These are phyloP conservation scores for Equus przewalskii DNA, from an alignment of 2,113 vertebrate species.

Conservation along the genomic window DNA sequence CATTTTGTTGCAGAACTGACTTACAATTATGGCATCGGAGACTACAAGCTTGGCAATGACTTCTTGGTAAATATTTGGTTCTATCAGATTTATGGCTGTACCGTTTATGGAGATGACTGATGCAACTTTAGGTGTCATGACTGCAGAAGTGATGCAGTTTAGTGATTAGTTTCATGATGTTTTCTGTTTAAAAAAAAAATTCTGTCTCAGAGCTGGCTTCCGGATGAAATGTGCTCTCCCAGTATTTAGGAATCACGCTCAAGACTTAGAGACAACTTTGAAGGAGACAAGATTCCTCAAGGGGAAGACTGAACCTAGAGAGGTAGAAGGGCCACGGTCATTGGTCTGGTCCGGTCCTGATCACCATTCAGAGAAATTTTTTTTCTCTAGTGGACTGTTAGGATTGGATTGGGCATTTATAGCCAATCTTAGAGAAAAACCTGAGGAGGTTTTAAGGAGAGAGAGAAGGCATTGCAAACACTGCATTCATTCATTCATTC, in stretches of 20 bases:
- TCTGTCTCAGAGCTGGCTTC: neutral
- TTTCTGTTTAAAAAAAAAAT: neutral
- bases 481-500: neutral
- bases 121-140: neutral
- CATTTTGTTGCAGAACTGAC: conserved; percentile 98
- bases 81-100: neutral
- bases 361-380: neutral
- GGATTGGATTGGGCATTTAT: neutral
- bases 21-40: conserved; percentile 97
- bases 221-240: neutral
- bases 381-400: neutral
- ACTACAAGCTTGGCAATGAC: conserved; percentile 96
- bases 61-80: conserved; percentile 91
- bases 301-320: neutral
- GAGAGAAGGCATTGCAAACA: neutral
- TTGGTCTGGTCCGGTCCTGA: neutral
- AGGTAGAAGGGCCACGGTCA: neutral
- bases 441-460: neutral
- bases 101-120: neutral
- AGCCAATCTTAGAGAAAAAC: neutral
- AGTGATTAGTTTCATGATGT: neutral
- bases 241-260: neutral
- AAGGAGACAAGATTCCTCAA: neutral
- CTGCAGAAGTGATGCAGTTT: neutral
- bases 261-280: neutral